phyloP scores from a whole-genome alignment of 2,888 invertebrate species.

The Orchesellides sinensis region DNA sequence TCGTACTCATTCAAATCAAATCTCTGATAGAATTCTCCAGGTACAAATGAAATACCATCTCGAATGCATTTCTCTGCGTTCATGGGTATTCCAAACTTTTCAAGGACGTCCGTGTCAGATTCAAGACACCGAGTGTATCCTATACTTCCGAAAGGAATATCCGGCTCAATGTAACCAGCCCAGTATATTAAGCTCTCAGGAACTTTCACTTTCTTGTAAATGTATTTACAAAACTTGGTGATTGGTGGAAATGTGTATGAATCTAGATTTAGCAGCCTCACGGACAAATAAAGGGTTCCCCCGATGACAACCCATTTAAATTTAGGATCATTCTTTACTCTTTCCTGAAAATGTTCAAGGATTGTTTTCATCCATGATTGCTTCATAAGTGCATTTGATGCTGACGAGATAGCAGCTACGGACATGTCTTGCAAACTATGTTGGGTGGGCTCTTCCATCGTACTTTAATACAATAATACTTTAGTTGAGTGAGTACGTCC shows the following conservation, averaged over 20 bases:
- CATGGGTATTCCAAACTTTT: slow-evolving; percentile 53
- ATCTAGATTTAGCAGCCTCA: not conserved
- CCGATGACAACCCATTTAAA: slow-evolving; percentile 42
- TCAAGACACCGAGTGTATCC: slow-evolving; percentile 48
- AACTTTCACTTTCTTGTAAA: not conserved
- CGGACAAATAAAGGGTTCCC: slow-evolving; percentile 4
- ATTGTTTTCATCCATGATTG: not conserved
- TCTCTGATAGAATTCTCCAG: slow-evolving; percentile 42
- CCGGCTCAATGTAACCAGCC: slow-evolving; percentile 42
- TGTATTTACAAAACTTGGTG: not conserved
- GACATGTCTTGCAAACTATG: not conserved
- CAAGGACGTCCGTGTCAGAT: slow-evolving; percentile 22
- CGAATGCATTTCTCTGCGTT: slow-evolving; percentile 52
- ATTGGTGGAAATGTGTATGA: not conserved
- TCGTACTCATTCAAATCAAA: slow-evolving; percentile 55
- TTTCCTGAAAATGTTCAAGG: not conserved
- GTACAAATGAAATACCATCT: slow-evolving; percentile 25
- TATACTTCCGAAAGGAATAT: slow-evolving; percentile 41
- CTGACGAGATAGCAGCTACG: not conserved
- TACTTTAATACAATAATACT: no score
- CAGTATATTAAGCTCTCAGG: slow-evolving; percentile 19
- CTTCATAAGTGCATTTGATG: not conserved
- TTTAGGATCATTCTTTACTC: slow-evolving; percentile 10
- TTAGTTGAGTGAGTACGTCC: no score
- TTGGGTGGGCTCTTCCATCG: no score